Evolutionary conservation across 53 echinoderm and acorn worm species (phyloP), one percentile per base, ranked within the genome.

Genomic region (Crossaster papposus): DNA sequence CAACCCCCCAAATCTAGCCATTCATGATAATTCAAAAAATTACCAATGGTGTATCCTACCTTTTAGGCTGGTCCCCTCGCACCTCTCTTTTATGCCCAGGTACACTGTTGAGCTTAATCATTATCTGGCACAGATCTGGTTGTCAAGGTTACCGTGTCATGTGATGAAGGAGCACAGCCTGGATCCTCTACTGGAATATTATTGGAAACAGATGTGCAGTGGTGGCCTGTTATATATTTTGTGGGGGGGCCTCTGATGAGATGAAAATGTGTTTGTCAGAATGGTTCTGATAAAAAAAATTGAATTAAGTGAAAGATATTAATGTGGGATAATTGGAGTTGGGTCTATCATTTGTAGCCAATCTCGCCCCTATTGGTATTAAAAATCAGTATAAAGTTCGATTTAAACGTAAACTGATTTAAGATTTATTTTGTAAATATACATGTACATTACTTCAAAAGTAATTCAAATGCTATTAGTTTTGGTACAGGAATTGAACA

Each of bases 41-140:
- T n/a, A n/a, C n/a, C n/a, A n/a, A n/a, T n/a, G n/a, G n/a, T n/a
- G n/a, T n/a, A n/a, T n/a, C n/a, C n/a, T n/a, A n/a, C n/a, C n/a
- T n/a, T 58, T 58, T 58, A 20, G 58, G 58, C 14, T 9, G 6
- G 44, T 7, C 44, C 9, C 44, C 2, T 44, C 44, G 44, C 9
- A 5, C 44, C 44, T 44, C 44, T 9, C 9, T 44, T 44, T 44
- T n/a, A n/a, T n/a, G n/a, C n/a, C n/a, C n/a, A n/a, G 44, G 44
- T 44, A 7, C 44, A 7, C 44, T 9, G 68, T 68, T n/a, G 68
- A 26, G 68, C 74, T 13, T 10, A 36, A 73, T n/a, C n/a, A n/a
- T n/a, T n/a, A n/a, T 73, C 74, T 73, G 36, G 33, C 74, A 73
- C 32, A 17, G 74, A 34, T 73, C 74, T 73, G 50, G 78, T 78